A percentile compares a stretch with the other conserved stretches of the same genome.
Evolutionary conservation across 2,888 invertebrate species (phyloP).

Genomic region (Girardia tigrina): DNA sequence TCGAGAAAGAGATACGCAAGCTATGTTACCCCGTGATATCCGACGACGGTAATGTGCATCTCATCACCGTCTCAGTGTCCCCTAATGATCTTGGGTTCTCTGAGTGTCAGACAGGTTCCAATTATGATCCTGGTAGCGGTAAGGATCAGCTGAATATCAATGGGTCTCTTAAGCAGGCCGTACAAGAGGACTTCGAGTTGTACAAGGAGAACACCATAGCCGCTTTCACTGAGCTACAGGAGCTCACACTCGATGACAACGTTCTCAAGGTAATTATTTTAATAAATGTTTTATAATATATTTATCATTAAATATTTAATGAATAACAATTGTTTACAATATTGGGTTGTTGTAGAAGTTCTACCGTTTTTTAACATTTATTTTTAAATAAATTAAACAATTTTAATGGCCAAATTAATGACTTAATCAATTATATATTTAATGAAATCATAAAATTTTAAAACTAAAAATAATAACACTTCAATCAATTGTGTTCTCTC

Average conservation of each 20-base stretch:
- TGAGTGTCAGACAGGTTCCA: background rate
- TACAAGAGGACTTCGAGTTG: slow-evolving; percentile 36
- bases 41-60: slow-evolving; percentile 7
- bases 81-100: slow-evolving; percentile 24
- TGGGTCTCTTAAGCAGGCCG: background rate
- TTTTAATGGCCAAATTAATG: no score
- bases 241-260: slow-evolving; percentile 31
- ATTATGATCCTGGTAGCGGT: background rate
- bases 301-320: no score
- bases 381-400: no score
- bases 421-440: no score
- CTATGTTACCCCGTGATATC: slow-evolving; percentile 30
- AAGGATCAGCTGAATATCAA: background rate
- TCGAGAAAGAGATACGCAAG: slow-evolving; percentile 33
- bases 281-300: background rate
- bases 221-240: slow-evolving; percentile 28
- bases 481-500: no score
- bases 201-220: slow-evolving; percentile 36
- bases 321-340: no score
- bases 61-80: slow-evolving; percentile 26
- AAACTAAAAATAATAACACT: no score
- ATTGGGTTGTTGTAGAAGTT: no score
- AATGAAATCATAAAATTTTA: no score
- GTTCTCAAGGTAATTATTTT: background rate
- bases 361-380: no score